Evolutionary conservation across 2,888 invertebrate genomes (phyloP).

Genomic region (Thera britannica): DNA sequence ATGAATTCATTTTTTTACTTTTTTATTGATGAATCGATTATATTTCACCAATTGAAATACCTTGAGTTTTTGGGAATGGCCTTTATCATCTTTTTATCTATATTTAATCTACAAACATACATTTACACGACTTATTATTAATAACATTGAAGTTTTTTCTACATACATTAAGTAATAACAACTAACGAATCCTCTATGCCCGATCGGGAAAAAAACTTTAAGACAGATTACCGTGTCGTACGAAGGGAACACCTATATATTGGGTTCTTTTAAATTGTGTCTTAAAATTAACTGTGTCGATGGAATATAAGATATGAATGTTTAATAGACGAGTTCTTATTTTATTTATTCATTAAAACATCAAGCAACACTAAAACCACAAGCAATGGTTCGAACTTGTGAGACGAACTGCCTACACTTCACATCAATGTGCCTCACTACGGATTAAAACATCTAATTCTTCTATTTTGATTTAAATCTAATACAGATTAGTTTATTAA

Average conservation of each 20-base stretch:
- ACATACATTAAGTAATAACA: slow-evolving; percentile 2
- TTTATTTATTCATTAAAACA: not conserved
- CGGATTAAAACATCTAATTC: not conserved
- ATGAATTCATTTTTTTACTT: too few relatives aligned
- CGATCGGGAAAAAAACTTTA: slow-evolving; percentile 1
- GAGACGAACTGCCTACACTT: slow-evolving; percentile 1
- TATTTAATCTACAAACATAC: not conserved
- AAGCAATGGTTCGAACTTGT: not conserved
- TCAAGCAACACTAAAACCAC: not conserved
- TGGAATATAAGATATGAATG: slow-evolving; percentile 1
- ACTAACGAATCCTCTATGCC: slow-evolving; percentile 1
- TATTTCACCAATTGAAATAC: not conserved
- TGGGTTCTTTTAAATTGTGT: not conserved
- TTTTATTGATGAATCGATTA: too few relatives aligned
- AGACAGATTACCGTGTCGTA: not conserved
- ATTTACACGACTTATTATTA: slow-evolving; percentile 4
- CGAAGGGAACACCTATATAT: slow-evolving; percentile 9
- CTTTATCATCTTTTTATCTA: not conserved
- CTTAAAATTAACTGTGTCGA: slow-evolving; percentile 8
- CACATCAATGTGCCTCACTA: not conserved
- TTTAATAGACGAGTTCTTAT: not conserved
- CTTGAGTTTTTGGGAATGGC: not conserved
- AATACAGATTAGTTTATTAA: not conserved
- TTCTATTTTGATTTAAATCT: not conserved
- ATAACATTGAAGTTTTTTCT: slow-evolving; percentile 3